Base-by-base conservation (phyloP, 2,888 invertebrate species). In the Drosophila neonasuta region DNA sequence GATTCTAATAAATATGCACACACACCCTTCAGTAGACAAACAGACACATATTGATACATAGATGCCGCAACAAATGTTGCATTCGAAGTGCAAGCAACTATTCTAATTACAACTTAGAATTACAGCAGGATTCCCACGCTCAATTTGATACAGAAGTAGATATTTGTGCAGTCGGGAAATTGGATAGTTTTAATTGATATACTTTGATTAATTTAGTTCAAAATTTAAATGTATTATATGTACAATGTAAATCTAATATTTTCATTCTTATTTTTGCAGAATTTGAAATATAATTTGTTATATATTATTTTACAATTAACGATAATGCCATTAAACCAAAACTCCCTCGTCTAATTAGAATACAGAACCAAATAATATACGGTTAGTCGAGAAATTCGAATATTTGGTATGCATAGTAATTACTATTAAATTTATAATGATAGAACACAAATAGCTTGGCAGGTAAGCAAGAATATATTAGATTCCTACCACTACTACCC, bases 51-150 rank as follows among this genome's bases (percentile, higher is more conserved):
- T 24, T 24, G 24, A 24, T 24, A 24, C 0, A 24, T 24, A 6
- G 32, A 42, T 48, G 48, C 10, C 50, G 36, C 15, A 49, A 32
- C 54, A 57, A 34, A 65, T 51, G 57, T 30, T 71, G 51, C 54
- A 55, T n/a, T 58, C 9, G 34, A 44, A 57, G 15, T 36, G 7
- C 36, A 62, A 17, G 30, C 41, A 10, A 29, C 17, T 52, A n/a
- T 46, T 10, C 42, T 4, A 17, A 17, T 8, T 52, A 30, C 41
- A 11, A 5, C 8, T 52, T 10, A 13, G n/a, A 44, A 15, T 15
- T 8, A 2, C 7, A 41, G 8, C 15, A 41, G 13, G 8, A 41
- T 41, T 41, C 13, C 15, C 39, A 15, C 39, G 13, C 39, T 13
- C 15, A 41, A 41, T 13, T 15, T 41, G 15, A 41, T 8, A 41